Evolutionary conservation across 2,113 vertebrate species (phyloP).

Genomic region (Antechinus stuartii): DNA sequence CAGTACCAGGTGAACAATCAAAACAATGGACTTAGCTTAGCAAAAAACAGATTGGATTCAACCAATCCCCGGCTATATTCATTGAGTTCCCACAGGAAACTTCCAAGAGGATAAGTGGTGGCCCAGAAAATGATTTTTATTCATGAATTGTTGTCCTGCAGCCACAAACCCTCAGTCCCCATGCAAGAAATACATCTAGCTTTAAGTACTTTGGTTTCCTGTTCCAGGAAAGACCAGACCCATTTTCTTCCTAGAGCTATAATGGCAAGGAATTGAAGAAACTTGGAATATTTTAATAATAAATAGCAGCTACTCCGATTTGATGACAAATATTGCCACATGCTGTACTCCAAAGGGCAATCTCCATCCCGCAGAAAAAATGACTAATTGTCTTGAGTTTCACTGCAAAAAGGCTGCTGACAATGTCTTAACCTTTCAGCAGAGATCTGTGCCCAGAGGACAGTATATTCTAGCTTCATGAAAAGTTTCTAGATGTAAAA

Average conservation of each 20-base stretch:
- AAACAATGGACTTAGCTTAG: conserved; percentile 3
- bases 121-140: conserved; percentile 47
- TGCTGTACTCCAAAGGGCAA: conserved; percentile 16
- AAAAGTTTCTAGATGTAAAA: conserved; percentile 38
- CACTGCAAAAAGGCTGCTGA: not conserved
- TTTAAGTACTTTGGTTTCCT: conserved; percentile 35
- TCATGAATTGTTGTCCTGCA: conserved; percentile 48
- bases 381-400: conserved; percentile 4
- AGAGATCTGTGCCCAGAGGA: conserved; percentile 4
- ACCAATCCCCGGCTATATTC: conserved; percentile 40
- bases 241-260: conserved; percentile 43
- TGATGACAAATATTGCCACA: conserved; percentile 43
- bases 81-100: conserved; percentile 64
- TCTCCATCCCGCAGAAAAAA: not conserved
- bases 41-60: conserved; percentile 57
- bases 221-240: conserved; percentile 22
- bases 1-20: conserved; percentile 36
- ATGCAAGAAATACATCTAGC: conserved; percentile 54
- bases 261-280: conserved; percentile 44
- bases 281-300: conserved; percentile 31
- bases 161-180: conserved; percentile 42
- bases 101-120: conserved; percentile 46
- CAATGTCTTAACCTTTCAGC: not conserved
- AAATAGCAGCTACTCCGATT: not conserved
- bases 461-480: conserved; percentile 2